Evolutionary conservation across 2,113 vertebrate species (phyloP), one percentile per base, ranked within the genome.

Genomic region (Noctilio leporinus): DNA sequence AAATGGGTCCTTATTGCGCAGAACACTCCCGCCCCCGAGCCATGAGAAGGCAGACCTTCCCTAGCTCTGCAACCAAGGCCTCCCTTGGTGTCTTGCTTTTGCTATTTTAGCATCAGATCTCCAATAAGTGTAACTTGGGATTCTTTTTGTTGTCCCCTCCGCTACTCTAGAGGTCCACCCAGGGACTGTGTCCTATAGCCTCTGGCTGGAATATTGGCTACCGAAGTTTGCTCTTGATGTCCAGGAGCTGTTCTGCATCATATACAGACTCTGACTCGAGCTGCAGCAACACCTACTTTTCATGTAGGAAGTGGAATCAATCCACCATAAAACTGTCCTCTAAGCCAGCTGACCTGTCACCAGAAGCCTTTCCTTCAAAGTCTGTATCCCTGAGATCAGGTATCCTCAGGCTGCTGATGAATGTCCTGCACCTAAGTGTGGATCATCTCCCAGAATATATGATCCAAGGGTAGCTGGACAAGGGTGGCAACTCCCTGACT

Each of bases 191-290:
- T 75, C 38, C 77, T 81, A 17, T 12, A 77, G n/a, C 45, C 86
- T 86, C 43, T 38, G 19, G 35, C 82, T 64, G 24, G 38, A 3
- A 22, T n/a, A 51, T 0, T 33, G 4, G 15, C 65, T 57, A 57
- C 43, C 55, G 22, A n/a, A 69, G 67, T 51, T 75, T 43, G 49
- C 17, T 87, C 40, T 19, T 65, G n/a, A 81, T 51, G 20, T 55
- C 30, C 10, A 83, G 65, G 53, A 83, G 47, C 47, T 65, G 57
- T 30, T 49, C 67, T 94, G 89, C 72, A 82, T 99, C 99, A 98
- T 99, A 98, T 99, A 99, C 43, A 99, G 99, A 98, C 96, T 99
- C 99, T 0, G 98, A 99, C 38, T 99, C 99, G 95, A 98, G 98
- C 65, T 99, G 98, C 40, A 99, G 97, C 96, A 98, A 98, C 93